Evolutionary conservation across 2,888 invertebrate species (phyloP).

Genomic region (Lapara coniferarum): DNA sequence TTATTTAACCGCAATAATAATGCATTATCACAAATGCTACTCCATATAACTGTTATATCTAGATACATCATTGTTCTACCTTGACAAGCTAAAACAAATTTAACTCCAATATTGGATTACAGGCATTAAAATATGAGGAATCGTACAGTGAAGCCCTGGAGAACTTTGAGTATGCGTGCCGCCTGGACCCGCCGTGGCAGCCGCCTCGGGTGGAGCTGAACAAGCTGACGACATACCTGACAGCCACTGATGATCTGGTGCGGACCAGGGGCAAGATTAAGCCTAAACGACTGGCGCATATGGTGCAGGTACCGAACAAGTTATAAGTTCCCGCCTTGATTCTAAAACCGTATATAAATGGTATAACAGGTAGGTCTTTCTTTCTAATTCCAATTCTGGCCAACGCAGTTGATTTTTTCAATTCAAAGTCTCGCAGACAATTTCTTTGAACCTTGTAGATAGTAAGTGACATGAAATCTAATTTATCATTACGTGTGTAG

Average conservation of each 20-base stretch:
- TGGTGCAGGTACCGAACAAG: slow-evolving; percentile 79
- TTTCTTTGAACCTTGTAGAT: too few relatives aligned
- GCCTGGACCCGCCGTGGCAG: slow-evolving; percentile 90
- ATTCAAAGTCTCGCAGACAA: too few relatives aligned
- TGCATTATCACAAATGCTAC: too few relatives aligned
- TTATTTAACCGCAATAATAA: too few relatives aligned
- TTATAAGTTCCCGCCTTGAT: background rate
- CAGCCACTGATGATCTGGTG: slow-evolving; percentile 85
- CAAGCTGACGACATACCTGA: slow-evolving; percentile 86
- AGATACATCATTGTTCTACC: too few relatives aligned
- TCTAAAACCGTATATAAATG: too few relatives aligned
- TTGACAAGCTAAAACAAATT: background rate
- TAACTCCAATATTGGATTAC: slow-evolving; percentile 28
- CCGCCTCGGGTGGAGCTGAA: slow-evolving; percentile 85
- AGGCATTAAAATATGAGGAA: slow-evolving; percentile 92
- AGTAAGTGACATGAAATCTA: too few relatives aligned
- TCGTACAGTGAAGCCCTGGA: slow-evolving; percentile 88
- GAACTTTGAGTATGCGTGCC: slow-evolving; percentile 86
- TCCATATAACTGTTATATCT: too few relatives aligned
- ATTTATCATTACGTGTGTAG: too few relatives aligned
- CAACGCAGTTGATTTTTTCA: too few relatives aligned
- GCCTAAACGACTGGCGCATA: slow-evolving; percentile 86
- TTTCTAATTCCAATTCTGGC: too few relatives aligned
- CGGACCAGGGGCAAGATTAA: slow-evolving; percentile 89
- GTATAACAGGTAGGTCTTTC: too few relatives aligned